A percentile compares a stretch with the other conserved stretches of the same genome.
phyloP scores from a whole-genome alignment of 92 coral and sea anemone genomes.

The Siderastrea radians region DNA sequence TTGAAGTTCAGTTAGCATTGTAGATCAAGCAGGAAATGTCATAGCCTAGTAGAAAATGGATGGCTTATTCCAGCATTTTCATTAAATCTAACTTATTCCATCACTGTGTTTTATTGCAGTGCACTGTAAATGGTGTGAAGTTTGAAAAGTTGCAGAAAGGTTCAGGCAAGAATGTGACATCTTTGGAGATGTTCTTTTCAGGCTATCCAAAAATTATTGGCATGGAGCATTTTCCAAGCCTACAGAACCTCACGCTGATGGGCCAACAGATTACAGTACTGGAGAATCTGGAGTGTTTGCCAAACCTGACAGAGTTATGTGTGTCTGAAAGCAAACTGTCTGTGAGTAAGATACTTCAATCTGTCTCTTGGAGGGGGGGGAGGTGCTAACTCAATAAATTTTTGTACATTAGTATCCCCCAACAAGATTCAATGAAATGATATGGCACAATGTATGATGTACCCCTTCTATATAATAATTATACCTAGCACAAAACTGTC shows the following conservation, averaged over 20 bases:
- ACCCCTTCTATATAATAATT: too few species aligned
- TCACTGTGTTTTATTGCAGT: conserved; percentile 58
- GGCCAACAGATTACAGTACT: conserved; percentile 84
- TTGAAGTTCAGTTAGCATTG: too few species aligned
- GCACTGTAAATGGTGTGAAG: conserved; percentile 89
- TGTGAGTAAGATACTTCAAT: conserved; percentile 60
- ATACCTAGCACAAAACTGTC: too few species aligned
- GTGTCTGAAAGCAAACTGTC: conserved; percentile 83
- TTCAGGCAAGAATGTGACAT: conserved; percentile 70
- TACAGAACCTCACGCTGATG: conserved; percentile 76
- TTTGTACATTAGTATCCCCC: too few species aligned
- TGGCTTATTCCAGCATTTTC: background rate
- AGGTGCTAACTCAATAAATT: too few species aligned
- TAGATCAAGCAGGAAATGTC: background rate
- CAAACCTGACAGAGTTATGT: conserved; percentile 86
- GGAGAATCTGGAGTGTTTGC: conserved; percentile 79
- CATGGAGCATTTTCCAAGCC: conserved; percentile 87
- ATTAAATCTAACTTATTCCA: background rate
- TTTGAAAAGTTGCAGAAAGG: conserved; percentile 95
- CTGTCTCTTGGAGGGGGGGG: too few species aligned
- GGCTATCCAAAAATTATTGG: conserved; percentile 94
- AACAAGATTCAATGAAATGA: too few species aligned
- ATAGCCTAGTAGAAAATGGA: background rate
- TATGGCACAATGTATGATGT: too few species aligned
- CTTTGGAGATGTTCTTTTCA: conserved; percentile 97